phyloP scores from a whole-genome alignment of 2,113 vertebrate species.

The Sciurus niger region DNA sequence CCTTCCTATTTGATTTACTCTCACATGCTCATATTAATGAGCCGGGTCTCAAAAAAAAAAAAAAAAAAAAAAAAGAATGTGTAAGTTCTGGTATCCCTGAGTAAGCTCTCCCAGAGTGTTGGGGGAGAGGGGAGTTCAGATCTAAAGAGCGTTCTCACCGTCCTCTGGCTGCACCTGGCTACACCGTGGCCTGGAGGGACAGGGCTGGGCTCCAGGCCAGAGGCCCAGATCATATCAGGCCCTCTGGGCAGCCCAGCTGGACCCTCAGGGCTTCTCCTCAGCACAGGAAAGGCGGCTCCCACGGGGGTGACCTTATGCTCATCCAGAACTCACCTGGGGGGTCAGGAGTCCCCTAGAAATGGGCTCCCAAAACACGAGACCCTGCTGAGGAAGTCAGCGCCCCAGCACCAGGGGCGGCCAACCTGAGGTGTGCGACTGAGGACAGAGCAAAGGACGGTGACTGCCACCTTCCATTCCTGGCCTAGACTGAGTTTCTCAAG shows the following conservation, averaged over 20 bases:
- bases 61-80: background rate
- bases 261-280: background rate
- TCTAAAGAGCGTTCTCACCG: background rate
- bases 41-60: background rate
- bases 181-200: background rate
- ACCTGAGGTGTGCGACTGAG: background rate
- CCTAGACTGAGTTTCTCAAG: background rate
- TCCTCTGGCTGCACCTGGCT: background rate
- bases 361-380: background rate
- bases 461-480: too few species aligned
- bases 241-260: background rate
- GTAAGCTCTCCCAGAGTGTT: background rate
- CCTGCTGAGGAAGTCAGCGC: background rate
- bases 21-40: background rate
- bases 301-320: accelerated
- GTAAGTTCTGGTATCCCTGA: background rate
- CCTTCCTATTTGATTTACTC: background rate
- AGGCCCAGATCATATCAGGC: too few species aligned
- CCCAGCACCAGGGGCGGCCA: background rate
- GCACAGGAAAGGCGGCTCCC: background rate
- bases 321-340: background rate
- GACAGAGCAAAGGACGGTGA: background rate
- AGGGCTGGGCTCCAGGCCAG: background rate
- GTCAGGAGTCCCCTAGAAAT: background rate
- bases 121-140: background rate